Evolutionary conservation across 2,888 invertebrate genomes (phyloP), one percentile per base, ranked within the genome.

Genomic region (Calliscelio sp.): DNA sequence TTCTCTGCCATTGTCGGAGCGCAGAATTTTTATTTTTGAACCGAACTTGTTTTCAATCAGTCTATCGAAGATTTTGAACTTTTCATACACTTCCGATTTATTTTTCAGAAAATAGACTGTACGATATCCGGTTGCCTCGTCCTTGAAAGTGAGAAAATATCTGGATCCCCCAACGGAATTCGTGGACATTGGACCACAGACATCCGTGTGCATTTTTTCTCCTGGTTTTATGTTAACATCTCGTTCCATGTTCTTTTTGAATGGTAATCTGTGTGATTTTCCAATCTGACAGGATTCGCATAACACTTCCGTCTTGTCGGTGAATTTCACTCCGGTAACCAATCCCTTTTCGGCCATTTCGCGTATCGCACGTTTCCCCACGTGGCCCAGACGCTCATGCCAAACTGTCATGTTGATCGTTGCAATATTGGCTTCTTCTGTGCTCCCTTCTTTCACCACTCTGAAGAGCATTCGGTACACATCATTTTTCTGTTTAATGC

Each of bases 391-490:
- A 18, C 85, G 53, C 46, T 86, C 79, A 44, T 86, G 85, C 86
- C 85, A 85, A 18, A 75, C n/a, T 22, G 28, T 41, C 11, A 73
- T n/a, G 41, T 41, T 68, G 38, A 7, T 35, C 20, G 18, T 32
- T 51, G 18, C 49, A 20, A 46, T 28, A 16, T 78, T 77, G 24
- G 73, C 77, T 25, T 77, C 77, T 25, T 41, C 59, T 24, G 11
- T 49, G 51, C 38, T 75, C 14, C 38, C 53, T 4, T n/a, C 38
- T 41, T 20, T 41, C n/a, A 63, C 35, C 4, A 78, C 80, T 61
- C 46, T 59, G 11, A 87, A 80, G 1, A 87, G 51, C 86, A 88
- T 86, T 2, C 87, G 80, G 46, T 85, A 88, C 6, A 89, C 79
- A n/a, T 81, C 57, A 20, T 89, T 88, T 0, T 22, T 32, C 61